These are phyloP conservation scores for Caerostris darwini DNA, from an alignment of 1,140 invertebrate genomes.

Conservation along the genomic window DNA sequence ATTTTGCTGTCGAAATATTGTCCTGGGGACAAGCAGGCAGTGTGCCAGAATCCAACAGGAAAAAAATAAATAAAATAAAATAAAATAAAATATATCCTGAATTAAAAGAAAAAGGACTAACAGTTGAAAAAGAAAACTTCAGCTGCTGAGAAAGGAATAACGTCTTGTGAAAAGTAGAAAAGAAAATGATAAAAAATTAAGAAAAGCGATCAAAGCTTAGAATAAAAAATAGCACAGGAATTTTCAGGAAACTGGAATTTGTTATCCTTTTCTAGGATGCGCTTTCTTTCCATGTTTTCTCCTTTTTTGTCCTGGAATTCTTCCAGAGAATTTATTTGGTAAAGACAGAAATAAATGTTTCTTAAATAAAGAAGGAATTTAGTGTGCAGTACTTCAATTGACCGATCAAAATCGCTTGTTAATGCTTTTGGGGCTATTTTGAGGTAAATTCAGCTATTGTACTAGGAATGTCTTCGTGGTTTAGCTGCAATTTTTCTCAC, in stretches of 20 bases:
- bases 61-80: conserved; percentile 25
- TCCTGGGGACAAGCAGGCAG: conserved; percentile 17
- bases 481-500: too few species aligned
- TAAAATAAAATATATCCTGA: not conserved
- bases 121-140: not conserved
- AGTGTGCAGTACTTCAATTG: not conserved
- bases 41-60: not conserved
- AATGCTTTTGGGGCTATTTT: not conserved
- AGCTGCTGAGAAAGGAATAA: not conserved
- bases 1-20: not conserved
- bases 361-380: conserved; percentile 20
- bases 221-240: not conserved
- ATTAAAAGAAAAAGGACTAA: not conserved
- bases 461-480: too few species aligned
- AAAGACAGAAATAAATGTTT: not conserved
- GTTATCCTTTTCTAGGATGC: not conserved
- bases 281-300: conserved; percentile 1
- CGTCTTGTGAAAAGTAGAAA: not conserved
- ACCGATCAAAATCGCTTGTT: not conserved
- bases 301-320: not conserved
- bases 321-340: conserved; percentile 41
- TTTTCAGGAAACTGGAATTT: conserved; percentile 49
- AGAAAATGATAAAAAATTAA: not conserved
- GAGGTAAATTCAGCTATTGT: too few species aligned
- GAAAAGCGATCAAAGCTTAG: not conserved